Evolutionary conservation across 2,888 invertebrate genomes (phyloP), one percentile per base, ranked within the genome.

Genomic region (Drosophila mayaguana): DNA sequence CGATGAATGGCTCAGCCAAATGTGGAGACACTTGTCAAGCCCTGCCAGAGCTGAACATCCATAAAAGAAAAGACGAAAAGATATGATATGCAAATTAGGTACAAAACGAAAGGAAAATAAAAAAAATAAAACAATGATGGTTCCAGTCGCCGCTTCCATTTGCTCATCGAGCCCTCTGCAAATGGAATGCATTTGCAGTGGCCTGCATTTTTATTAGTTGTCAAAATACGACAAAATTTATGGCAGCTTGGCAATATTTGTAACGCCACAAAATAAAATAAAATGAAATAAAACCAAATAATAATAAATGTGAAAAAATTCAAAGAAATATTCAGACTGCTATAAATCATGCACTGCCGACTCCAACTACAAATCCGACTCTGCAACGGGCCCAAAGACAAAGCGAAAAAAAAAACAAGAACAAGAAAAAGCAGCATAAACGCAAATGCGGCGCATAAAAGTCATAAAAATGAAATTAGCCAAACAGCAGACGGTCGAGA

Each of bases 201-300:
- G 80, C 72, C 73, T 88, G 89, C 88, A 84, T 84, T 86, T 86
- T 89, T 86, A 86, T 86, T 82, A 89, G 80, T 88, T 86, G 86
- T 86, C 89, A 88, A 86, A 86, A 85, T 75, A 80, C 73, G 66
- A 72, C 74, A 53, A 77, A 84, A 86, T 86, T 89, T 86, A 86
- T 89, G 88, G 88, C 83, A 72, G 69, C 70, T 65, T 75, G 71
- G 89, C 80, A 78, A 85, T 85, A 87, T 87, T 86, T 86, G 88
- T 80, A 89, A 86, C 84, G 84, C 89, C 87, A 81, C 86, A 67
- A 67, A 25, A 53, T 22, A 38, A 60, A 53, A 51, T 34, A 22
- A 60, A 46, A 55, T 50, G 46, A 60, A 43, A 55, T 53, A 56
- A 46, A 53, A 67, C 22, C 28, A 55, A 64, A 65, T 54, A 56